Conservation (phyloP, 2,797 vertebrate genomes). For the Loriculus beryllinus region DNA sequence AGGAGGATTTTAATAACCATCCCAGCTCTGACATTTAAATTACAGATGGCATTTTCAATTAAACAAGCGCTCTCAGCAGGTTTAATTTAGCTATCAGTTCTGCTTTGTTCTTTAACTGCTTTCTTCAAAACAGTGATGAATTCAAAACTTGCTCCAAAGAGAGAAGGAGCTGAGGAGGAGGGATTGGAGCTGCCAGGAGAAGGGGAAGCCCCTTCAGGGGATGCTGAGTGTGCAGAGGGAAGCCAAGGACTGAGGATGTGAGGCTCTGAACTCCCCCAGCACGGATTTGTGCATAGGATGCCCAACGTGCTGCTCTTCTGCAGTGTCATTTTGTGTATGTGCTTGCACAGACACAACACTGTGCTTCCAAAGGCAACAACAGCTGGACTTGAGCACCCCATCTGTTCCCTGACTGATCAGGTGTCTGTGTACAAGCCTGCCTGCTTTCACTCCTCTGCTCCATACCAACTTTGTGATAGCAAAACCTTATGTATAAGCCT, state of each 20-base stretch:
- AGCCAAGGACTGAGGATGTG: not conserved
- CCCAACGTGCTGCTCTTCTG: not conserved
- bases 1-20: constrained; percentile 66
- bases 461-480: not conserved
- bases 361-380: not conserved
- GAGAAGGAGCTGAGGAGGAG: not conserved
- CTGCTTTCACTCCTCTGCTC: not conserved
- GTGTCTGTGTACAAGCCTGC: not conserved
- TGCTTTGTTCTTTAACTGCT: constrained; percentile 75
- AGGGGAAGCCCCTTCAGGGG: not conserved
- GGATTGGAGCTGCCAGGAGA: not conserved
- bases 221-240: not conserved
- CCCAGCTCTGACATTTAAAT: constrained; percentile 77
- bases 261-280: not conserved
- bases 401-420: not conserved
- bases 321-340: not conserved
- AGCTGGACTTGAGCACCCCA: not conserved
- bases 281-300: not conserved
- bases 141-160: constrained; percentile 36
- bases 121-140: constrained; percentile 52
- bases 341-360: not conserved
- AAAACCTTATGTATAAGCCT: too few relatives aligned
- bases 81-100: constrained; percentile 77
- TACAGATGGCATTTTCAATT: constrained; percentile 82
- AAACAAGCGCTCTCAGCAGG: constrained; percentile 73